A percentile compares a stretch with the other conserved stretches of the same genome.
phyloP scores from a whole-genome alignment of 2,888 invertebrate species.

The Nemotelus nigrinus region DNA sequence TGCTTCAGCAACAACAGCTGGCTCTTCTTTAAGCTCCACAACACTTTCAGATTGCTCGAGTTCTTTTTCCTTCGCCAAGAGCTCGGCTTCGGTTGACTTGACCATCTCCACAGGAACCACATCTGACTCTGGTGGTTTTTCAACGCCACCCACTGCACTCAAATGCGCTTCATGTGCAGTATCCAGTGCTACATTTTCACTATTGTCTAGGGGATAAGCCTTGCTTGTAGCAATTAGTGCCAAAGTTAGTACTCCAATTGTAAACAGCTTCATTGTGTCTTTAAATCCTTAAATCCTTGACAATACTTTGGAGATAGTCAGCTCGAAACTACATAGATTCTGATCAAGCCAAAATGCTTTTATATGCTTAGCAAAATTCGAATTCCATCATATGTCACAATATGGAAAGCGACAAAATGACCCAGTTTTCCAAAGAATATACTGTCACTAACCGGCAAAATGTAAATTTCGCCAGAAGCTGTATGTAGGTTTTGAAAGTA shows the following conservation, averaged over 20 bases:
- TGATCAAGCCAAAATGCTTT: neutral
- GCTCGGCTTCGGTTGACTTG: neutral
- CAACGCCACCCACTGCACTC: neutral
- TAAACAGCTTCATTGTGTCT: conserved; percentile 1
- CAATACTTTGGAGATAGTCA: neutral
- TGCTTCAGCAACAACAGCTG: neutral
- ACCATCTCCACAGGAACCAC: neutral
- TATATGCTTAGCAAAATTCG: conserved; percentile 5
- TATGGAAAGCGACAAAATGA: conserved; percentile 8
- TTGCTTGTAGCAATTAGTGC: neutral
- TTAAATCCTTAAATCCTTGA: neutral
- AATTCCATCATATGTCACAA: neutral
- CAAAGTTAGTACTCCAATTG: neutral
- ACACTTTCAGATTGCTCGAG: neutral
- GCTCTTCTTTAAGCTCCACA: neutral
- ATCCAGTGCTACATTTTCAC: conserved; percentile 30
- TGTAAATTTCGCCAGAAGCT: neutral
- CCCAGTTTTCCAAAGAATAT: neutral
- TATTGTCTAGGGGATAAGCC: conserved; percentile 6
- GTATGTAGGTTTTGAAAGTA: no score
- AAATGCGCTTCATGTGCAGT: conserved; percentile 21
- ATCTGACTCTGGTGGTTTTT: conserved; percentile 5
- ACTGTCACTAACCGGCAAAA: neutral
- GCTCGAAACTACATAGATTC: conserved; percentile 10
- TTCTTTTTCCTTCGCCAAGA: neutral